A percentile compares a stretch with the other conserved stretches of the same genome.
phyloP scores from a whole-genome alignment of 2,113 vertebrate genomes.

The Limanda limanda region DNA sequence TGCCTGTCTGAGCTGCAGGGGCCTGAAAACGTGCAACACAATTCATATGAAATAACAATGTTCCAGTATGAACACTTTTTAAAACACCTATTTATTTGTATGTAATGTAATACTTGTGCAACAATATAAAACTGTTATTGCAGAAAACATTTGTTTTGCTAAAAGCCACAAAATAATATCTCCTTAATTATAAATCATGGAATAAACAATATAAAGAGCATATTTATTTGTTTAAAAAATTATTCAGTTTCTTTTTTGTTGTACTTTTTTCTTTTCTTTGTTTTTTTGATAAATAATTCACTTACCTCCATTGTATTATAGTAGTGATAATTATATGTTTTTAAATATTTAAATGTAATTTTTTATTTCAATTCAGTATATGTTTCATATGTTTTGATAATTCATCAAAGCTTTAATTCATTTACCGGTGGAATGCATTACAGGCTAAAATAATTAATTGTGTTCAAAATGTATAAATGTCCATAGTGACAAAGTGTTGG shows the following conservation, averaged over 20 bases:
- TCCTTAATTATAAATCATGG: not conserved
- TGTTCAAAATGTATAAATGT: not conserved
- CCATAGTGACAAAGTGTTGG: not conserved
- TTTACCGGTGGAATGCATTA: not conserved
- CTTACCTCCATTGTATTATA: not conserved
- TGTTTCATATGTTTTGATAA: not conserved
- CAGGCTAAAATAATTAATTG: no score
- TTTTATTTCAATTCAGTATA: not conserved
- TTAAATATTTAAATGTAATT: not conserved
- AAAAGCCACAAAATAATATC: not conserved
- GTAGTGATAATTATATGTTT: not conserved
- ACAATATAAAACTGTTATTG: not conserved
- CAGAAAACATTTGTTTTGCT: not conserved
- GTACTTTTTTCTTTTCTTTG: not conserved
- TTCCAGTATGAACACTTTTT: not conserved
- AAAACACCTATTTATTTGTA: not conserved
- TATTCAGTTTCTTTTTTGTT: not conserved
- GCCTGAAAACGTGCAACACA: constrained; percentile 12
- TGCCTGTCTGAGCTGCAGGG: constrained; percentile 23
- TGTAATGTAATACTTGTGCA: not conserved
- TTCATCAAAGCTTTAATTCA: not conserved
- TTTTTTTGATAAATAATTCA: not conserved
- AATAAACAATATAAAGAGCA: not conserved
- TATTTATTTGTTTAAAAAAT: constrained; percentile 1
- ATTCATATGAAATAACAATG: not conserved